A percentile compares a stretch with the other conserved stretches of the same genome.
phyloP scores from a whole-genome alignment of 1,140 invertebrate genomes.

The Amphibalanus amphitrite region DNA sequence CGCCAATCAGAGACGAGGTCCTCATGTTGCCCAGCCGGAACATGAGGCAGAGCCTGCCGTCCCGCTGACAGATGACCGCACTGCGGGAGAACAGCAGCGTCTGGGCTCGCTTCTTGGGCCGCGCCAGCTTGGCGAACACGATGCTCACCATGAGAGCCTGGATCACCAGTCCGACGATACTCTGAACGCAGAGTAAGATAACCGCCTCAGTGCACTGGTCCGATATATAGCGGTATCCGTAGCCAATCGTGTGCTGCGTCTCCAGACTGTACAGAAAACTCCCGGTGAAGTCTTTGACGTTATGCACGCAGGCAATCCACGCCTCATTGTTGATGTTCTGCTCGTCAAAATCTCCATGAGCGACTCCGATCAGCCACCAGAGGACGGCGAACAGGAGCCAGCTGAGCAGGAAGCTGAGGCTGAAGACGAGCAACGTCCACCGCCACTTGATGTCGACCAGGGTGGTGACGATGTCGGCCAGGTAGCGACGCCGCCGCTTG shows the following conservation, averaged over 20 bases:
- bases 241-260: conserved; percentile 72
- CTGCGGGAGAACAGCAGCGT: no score
- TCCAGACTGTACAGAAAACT: conserved; percentile 83
- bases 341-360: no score
- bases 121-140: conserved; percentile 41
- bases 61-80: no score
- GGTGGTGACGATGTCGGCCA: no score
- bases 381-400: no score
- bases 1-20: conserved; percentile 81
- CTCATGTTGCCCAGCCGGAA: conserved; percentile 82
- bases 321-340: no score
- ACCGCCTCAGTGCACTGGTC: conserved; percentile 94
- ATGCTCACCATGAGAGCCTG: conserved; percentile 41
- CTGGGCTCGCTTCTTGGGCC: no score
- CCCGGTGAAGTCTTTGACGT: conserved; percentile 63
- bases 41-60: no score
- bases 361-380: background rate
- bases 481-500: no score
- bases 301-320: conserved; percentile 67
- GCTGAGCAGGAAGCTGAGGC: no score
- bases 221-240: conserved; percentile 61
- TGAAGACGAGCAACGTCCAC: no score
- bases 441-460: no score
- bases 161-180: conserved; percentile 86
- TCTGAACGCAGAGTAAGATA: conserved; percentile 94